Conservation (phyloP, 2,113 vertebrate genomes). For the Peromyscus californicus region DNA sequence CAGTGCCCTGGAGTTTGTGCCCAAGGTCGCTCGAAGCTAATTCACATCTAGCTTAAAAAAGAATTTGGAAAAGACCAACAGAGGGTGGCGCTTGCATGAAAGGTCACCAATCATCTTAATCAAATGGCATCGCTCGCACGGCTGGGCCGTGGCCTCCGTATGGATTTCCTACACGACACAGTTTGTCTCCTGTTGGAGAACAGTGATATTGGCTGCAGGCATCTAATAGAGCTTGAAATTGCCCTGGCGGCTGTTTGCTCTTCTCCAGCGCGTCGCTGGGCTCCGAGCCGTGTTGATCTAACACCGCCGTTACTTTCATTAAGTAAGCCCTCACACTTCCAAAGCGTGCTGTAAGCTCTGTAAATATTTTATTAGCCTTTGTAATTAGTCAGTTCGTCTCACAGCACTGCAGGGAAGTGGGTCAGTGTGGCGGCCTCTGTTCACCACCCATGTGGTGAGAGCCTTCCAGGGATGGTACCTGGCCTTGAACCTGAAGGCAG, state of each 20-base stretch:
- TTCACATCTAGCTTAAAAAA: neutral
- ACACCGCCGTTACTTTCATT: conserved; percentile 65
- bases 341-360: conserved; percentile 61
- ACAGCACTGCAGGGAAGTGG: conserved; percentile 66
- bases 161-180: neutral
- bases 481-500: neutral
- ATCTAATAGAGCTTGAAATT: conserved; percentile 80
- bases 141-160: conserved; percentile 40
- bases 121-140: neutral
- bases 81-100: neutral
- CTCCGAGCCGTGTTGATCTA: conserved; percentile 53
- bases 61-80: neutral
- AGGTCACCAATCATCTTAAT: conserved; percentile 66
- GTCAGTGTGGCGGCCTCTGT: conserved; percentile 61
- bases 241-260: conserved; percentile 65
- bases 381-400: conserved; percentile 71
- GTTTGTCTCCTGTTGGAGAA: conserved; percentile 55
- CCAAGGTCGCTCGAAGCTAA: neutral
- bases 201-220: conserved; percentile 55
- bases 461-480: neutral
- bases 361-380: conserved; percentile 82
- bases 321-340: conserved; percentile 64
- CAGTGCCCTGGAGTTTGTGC: neutral
- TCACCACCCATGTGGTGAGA: neutral
- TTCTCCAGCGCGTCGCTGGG: conserved; percentile 37